Conservation (phyloP, 2,113 vertebrate species). For the Mirza zaza region DNA sequence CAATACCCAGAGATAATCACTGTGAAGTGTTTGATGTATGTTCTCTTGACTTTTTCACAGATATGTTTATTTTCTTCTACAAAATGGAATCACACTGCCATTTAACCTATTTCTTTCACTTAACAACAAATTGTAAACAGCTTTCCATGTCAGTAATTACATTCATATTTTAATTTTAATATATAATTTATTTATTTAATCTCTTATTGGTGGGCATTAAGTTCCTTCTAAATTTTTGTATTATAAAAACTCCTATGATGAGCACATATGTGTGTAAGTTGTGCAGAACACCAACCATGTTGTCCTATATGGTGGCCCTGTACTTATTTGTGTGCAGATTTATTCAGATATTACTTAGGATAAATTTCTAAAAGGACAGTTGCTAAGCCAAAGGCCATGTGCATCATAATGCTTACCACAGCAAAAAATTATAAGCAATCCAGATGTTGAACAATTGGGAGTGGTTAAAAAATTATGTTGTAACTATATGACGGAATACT, state of each 20-base stretch:
- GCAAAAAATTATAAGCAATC: not conserved
- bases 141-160: not conserved
- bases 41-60: not conserved
- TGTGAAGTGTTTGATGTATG: not conserved
- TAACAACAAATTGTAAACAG: not conserved
- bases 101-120: not conserved
- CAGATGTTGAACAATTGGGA: not conserved
- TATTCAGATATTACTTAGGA: slow-evolving; percentile 1
- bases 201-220: not conserved
- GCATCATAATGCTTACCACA: not conserved
- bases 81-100: not conserved
- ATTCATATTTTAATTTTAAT: not conserved
- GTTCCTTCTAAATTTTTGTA: not conserved
- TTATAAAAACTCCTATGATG: not conserved
- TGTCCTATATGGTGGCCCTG: not conserved
- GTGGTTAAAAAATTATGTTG: not conserved
- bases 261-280: not conserved
- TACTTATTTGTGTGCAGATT: not conserved
- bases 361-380: slow-evolving; percentile 10
- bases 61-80: slow-evolving; percentile 28
- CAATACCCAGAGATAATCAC: slow-evolving; percentile 5
- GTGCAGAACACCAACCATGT: not conserved
- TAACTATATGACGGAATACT: not conserved
- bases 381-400: not conserved
- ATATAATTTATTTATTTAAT: not conserved